Conservation (phyloP, 2,113 vertebrate species). For the Delphinapterus leucas region DNA sequence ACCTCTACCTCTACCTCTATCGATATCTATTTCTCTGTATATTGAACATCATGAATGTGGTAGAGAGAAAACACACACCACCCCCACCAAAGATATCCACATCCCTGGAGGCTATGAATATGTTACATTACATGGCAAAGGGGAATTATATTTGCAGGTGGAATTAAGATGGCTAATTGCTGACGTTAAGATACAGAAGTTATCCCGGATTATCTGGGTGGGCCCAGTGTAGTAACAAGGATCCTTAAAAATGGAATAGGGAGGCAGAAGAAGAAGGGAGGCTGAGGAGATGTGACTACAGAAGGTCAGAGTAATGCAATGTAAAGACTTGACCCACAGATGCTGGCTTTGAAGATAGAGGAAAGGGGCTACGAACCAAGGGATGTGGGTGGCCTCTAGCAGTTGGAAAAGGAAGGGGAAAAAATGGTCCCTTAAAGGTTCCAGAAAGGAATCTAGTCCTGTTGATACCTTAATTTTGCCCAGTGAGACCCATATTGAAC, state of each 20-base stretch:
- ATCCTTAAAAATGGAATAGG: neutral
- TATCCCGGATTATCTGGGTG: neutral
- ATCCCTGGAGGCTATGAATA: neutral
- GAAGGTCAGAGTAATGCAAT: neutral
- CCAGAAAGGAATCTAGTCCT: neutral
- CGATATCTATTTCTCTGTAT: neutral
- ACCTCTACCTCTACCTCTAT: neutral
- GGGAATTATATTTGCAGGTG: fast-evolving
- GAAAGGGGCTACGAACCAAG: too few relatives aligned
- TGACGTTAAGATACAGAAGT: neutral
- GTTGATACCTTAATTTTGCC: neutral
- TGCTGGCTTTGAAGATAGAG: neutral
- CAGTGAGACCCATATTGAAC: neutral
- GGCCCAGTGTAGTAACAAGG: neutral
- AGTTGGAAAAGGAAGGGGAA: neutral
- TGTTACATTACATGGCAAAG: neutral
- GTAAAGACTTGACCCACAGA: neutral
- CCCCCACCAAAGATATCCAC: neutral
- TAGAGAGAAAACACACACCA: neutral
- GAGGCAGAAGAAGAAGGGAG: neutral
- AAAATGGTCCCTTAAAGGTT: fast-evolving
- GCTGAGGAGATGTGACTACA: neutral
- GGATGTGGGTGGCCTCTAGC: neutral
- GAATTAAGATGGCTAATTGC: neutral
- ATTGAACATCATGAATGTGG: neutral